These are phyloP conservation scores for Lepidurus apus DNA, from an alignment of 1,140 invertebrate species.

Conservation along the genomic window DNA sequence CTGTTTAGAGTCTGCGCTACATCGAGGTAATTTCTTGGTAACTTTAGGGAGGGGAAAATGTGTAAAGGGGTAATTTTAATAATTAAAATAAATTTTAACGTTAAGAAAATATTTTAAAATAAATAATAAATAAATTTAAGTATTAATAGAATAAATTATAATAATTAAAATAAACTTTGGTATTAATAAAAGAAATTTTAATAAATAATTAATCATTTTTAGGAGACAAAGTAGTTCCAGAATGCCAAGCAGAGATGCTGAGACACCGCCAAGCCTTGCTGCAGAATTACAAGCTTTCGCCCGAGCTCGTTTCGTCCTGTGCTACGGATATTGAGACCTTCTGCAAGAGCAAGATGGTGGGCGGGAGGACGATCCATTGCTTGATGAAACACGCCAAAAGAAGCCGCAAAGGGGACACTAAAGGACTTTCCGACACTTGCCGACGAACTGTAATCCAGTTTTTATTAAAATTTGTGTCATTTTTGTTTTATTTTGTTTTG, in stretches of 20 bases:
- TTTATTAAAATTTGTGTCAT: not conserved
- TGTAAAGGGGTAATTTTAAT: too few relatives aligned
- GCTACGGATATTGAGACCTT: conserved; percentile 66
- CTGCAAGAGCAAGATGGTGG: conserved; percentile 58
- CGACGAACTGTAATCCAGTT: conserved; percentile 54
- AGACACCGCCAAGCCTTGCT: conserved; percentile 84
- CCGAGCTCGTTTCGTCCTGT: conserved; percentile 85
- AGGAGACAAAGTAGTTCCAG: conserved; percentile 59
- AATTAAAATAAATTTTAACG: too few relatives aligned
- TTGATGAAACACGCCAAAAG: conserved; percentile 77
- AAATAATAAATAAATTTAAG: too few relatives aligned
- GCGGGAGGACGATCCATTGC: conserved; percentile 89
- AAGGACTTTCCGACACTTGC: conserved; percentile 60
- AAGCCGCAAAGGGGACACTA: conserved; percentile 49
- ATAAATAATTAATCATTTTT: not conserved
- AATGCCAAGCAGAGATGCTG: conserved; percentile 76
- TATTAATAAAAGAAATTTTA: too few relatives aligned
- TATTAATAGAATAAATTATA: too few relatives aligned
- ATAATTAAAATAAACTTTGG: too few relatives aligned
- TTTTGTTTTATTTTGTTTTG: not conserved
- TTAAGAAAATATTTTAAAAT: too few relatives aligned
- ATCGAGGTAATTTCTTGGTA: conserved; percentile 50
- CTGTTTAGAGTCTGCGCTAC: conserved; percentile 80
- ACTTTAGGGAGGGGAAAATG: too few relatives aligned
- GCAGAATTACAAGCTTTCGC: conserved; percentile 86